Evolutionary conservation across 1,140 invertebrate genomes (phyloP), one percentile per base, ranked within the genome.

Genomic region (Leucophenga varia): DNA sequence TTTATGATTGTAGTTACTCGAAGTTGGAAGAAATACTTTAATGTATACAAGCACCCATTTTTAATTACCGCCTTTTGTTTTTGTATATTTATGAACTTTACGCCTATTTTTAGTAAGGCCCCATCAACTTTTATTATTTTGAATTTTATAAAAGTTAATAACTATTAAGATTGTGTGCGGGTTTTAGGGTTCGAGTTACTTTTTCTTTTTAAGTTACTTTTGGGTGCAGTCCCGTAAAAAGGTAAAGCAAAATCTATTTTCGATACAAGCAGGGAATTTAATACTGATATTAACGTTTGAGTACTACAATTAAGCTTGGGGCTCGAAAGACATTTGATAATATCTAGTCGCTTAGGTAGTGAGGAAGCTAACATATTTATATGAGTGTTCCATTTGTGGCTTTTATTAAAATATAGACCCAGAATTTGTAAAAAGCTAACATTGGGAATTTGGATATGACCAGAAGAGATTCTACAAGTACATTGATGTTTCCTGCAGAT

Each of bases 301-400:
- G 43, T 44, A 14, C 20, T 40, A 20, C 38, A 47, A 19, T 49
- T 42, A 35, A 28, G 32, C 38, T 40, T 50, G 3, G 10, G 12
- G 35, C 36, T 50, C 17, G 41, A 30, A 18, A 50, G 20, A 20
- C 36, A 50, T 45, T 51, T 45, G 2, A 51, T 41, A 9, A 46
- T 46, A 19, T 51, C 22, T 12, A 51, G 9, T 19, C 18, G 3
- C 25, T 40, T 35, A 5, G 18, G 8, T 34, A 51, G 19, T 2
- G 42, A 45, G 18, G 9, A 5, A 2, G 9, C 10, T 18, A 51
- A 30, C 3, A 18, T 7, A 5, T 42, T 21, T 14, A 35, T 43
- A 21, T 52, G 50, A 6, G 16, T 9, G 18, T 47, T 42, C 43
- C 43, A 52, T 7, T 39, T 32, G 19, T 44, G 28, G 20, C 34